These are phyloP conservation scores for Steinernema carpocapsae DNA, from an alignment of 2,888 invertebrate species.

Conservation along the genomic window DNA sequence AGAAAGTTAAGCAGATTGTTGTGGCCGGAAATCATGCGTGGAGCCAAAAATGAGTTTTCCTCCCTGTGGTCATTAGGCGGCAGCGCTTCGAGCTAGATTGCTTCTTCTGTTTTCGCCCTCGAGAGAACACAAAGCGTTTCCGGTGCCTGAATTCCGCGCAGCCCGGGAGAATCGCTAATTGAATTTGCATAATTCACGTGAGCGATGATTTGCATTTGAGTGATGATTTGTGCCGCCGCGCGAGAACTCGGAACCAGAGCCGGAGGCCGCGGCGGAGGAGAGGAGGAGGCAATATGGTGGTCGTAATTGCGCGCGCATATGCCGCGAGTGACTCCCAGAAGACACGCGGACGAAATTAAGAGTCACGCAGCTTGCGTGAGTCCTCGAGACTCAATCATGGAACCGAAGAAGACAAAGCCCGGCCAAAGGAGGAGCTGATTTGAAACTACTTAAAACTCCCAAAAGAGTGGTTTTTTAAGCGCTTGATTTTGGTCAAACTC, in stretches of 20 bases:
- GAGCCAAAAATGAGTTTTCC: conserved; percentile 7
- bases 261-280: not conserved
- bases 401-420: not conserved
- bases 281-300: conserved; percentile 13
- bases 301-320: conserved; percentile 34
- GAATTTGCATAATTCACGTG: conserved; percentile 32
- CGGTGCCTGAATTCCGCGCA: not conserved
- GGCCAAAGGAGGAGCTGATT: conserved; percentile 4
- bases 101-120: conserved; percentile 19
- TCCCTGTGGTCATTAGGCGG: too few species aligned
- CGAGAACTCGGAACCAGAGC: conserved; percentile 25
- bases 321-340: conserved; percentile 34
- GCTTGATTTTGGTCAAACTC: too few species aligned
- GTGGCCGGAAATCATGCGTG: conserved; percentile 20
- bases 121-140: not conserved
- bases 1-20: conserved; percentile 32
- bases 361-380: conserved; percentile 29
- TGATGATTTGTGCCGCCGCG: conserved; percentile 9
- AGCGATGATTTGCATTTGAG: conserved; percentile 32
- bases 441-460: too few species aligned
- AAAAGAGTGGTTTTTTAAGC: too few species aligned
- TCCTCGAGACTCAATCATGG: conserved; percentile 31
- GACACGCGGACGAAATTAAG: conserved; percentile 32
- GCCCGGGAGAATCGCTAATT: conserved; percentile 7
- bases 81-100: not conserved